Evolutionary conservation across 2,888 invertebrate species (phyloP).

Genomic region (Bugula neritina): DNA sequence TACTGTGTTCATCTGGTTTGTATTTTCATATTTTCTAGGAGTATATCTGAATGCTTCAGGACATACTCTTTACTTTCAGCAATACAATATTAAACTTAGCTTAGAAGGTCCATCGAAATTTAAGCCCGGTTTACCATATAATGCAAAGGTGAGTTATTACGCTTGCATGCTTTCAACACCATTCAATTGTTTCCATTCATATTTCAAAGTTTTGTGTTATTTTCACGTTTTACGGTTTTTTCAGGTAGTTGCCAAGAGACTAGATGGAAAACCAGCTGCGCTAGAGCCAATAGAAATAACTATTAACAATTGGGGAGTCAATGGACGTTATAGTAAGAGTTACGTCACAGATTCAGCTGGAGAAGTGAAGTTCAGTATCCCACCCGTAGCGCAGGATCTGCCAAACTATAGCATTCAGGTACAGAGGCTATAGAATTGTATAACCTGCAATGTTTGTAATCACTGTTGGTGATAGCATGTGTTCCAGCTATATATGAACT

Average conservation of each 20-base stretch:
- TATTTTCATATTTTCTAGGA: no score
- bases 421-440: not conserved
- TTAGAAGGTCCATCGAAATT: constrained; percentile 55
- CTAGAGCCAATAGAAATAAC: constrained; percentile 27
- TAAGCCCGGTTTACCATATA: constrained; percentile 65
- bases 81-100: constrained; percentile 1
- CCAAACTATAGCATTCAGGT: constrained; percentile 15
- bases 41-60: constrained; percentile 7
- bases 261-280: constrained; percentile 33
- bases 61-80: constrained; percentile 13
- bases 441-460: not conserved
- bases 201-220: no score
- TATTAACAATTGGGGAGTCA: not conserved
- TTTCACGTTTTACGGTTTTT: no score
- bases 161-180: no score
- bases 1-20: no score
- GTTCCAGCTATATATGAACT: not conserved
- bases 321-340: constrained; percentile 5
- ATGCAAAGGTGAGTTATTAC: constrained; percentile 58
- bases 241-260: constrained; percentile 32
- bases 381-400: constrained; percentile 25
- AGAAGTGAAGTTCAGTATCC: constrained; percentile 29
- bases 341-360: constrained; percentile 29
- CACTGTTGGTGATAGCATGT: not conserved
- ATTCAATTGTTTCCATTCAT: no score